These are phyloP conservation scores for Pocota personata DNA, from an alignment of 2,888 invertebrate species.

Conservation along the genomic window DNA sequence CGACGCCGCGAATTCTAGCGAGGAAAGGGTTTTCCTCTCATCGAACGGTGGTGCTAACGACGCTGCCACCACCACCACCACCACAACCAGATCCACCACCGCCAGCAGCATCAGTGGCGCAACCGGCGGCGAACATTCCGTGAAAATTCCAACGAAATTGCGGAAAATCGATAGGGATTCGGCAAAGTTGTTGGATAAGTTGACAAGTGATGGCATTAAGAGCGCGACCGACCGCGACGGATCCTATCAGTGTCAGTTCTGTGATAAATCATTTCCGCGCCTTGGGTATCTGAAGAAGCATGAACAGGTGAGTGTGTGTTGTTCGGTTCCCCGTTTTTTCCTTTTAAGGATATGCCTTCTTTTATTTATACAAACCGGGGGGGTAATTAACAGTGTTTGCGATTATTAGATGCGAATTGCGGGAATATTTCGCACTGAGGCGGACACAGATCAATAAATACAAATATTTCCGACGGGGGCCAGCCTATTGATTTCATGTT, in stretches of 20 bases:
- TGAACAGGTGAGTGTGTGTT: conserved; percentile 89
- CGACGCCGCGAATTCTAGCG: conserved; percentile 70
- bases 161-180: conserved; percentile 85
- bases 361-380: conserved; percentile 23
- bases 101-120: conserved; percentile 76
- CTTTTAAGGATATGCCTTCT: conserved; percentile 61
- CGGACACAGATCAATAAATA: conserved; percentile 67
- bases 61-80: conserved; percentile 56
- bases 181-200: conserved; percentile 79
- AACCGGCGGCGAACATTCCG: conserved; percentile 78
- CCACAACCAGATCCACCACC: conserved; percentile 37
- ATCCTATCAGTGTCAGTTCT: conserved; percentile 95
- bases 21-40: conserved; percentile 68
- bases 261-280: conserved; percentile 94
- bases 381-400: conserved; percentile 73
- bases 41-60: conserved; percentile 69
- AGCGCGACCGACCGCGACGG: conserved; percentile 84
- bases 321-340: conserved; percentile 39
- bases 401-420: conserved; percentile 71
- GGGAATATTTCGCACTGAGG: conserved; percentile 67
- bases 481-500: conserved; percentile 22
- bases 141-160: conserved; percentile 81
- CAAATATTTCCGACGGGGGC: conserved; percentile 50
- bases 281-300: conserved; percentile 94
- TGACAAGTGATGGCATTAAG: conserved; percentile 82